Evolutionary conservation across 23 tunicate species (phyloP), one percentile per base, ranked within the genome.

Genomic region (Phallusia fumigata): DNA sequence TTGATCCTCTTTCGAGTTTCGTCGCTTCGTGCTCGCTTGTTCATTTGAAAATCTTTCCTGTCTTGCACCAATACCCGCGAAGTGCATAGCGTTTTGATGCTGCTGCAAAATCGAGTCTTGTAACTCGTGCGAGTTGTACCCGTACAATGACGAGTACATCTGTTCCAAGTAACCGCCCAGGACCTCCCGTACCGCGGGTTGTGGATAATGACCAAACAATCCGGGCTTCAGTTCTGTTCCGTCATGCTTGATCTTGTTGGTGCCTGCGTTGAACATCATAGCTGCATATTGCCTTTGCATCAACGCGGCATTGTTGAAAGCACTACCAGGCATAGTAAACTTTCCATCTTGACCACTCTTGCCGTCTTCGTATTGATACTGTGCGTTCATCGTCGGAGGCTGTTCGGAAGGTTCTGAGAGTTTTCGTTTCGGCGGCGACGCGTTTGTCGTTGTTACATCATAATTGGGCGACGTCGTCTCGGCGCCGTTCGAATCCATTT

Each of bases 391-490:
- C 28, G 11, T 58, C 15, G 26, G 69, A 22, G 28, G 11, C 28
- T 58, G 69, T 21, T 58, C 3, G 69, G 3, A 24, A 58, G 28
- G 26, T 1, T 22, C 69, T 24, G 69, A 58, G 69, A 58, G 69
- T 21, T 5, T 58, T 1, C 26, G 69, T 24, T 58, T 58, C 69
- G 69, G 69, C 69, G 11, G 28, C 69, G 69, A 24, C 69, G 69
- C 69, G 69, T 58, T 58, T 24, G 1, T 24, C 69, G 69, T 58
- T 58, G 69, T 58, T 58, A 58, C 69, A 24, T 58, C 69, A 58
- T 58, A 58, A 58, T 58, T 11, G 69, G 69, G 28, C 69, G 69
- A 58, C 69, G 69, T 58, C 69, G 11, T 58, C 69, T 58, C 69
- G 69, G 69, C 69, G 69, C 69, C 69, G 26, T 22, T 58, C 28